Percentiles rank a stretch among this genome's conserved stretches.
Conservation (phyloP, 2,888 invertebrate species). For the Patella ulyssiponensis region DNA sequence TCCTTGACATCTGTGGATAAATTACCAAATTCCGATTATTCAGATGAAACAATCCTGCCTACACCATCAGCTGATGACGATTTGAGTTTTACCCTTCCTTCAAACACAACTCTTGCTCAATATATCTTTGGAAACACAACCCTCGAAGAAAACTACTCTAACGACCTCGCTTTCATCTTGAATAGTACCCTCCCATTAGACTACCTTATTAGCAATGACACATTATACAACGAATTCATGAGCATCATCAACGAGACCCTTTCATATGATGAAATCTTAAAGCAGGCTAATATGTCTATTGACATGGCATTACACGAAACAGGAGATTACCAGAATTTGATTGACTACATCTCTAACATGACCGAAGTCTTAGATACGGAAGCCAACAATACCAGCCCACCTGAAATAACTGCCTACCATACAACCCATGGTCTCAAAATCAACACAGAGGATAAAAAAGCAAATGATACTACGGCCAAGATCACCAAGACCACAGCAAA, state of each 20-base stretch:
- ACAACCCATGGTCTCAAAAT: background rate
- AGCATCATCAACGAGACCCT: background rate
- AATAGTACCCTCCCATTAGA: background rate
- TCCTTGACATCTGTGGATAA: background rate
- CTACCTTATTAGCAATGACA: background rate
- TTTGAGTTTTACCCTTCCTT: background rate
- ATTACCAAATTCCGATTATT: background rate
- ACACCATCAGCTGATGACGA: background rate
- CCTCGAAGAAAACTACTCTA: background rate
- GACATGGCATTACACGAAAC: background rate
- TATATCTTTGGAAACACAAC: background rate
- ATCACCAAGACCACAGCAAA: background rate
- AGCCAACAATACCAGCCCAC: background rate
- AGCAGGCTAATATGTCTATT: background rate
- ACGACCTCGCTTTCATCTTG: background rate
- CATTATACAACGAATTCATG: background rate
- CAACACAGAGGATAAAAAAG: background rate
- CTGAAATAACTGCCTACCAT: background rate
- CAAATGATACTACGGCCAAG: background rate
- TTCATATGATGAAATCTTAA: background rate
- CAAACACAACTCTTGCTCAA: background rate
- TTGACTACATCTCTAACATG: constrained; percentile 2
- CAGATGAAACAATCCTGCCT: background rate
- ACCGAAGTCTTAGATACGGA: background rate
- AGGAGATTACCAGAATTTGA: background rate